Evolutionary conservation across 2,888 invertebrate species (phyloP), one percentile per base, ranked within the genome.

Genomic region (Automeris io): DNA sequence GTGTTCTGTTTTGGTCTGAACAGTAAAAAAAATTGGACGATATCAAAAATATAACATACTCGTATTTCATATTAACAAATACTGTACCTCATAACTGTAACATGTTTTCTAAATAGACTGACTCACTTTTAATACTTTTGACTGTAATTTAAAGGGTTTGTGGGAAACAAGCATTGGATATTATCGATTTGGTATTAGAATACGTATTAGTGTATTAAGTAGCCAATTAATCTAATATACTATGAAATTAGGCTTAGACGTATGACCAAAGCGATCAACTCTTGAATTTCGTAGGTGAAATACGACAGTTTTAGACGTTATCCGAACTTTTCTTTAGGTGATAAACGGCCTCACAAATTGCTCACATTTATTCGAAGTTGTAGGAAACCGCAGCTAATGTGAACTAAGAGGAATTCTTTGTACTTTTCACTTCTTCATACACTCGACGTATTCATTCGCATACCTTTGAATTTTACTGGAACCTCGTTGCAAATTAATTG

Each of bases 261-360:
- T 73, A 72, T 69, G 60, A 61, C 61, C 56, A 58, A 54, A 65
- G 72, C 73, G 77, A 79, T 78, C 76, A 81, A 79, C 78, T 76
- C 76, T 69, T 70, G 68, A 69, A 72, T 69, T 74, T 73, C 66
- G 64, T 61, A 55, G 61, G 57, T 52, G 70, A 78, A 79, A 80
- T 79, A 74, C 77, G 67, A 63, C 77, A 72, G 78, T 77, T 76
- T 65, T 67, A 70, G 66, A 68, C 74, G 76, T 74, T 77, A 67
- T 71, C 71, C 65, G 74, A 79, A 81, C 80, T 79, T 82, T 83
- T 82, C 79, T 81, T 79, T 79, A 72, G 71, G 80, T 81, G 81
- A 82, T 81, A 79, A 80, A 81, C 79, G 80, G 58, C 72, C 71
- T 74, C 77, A 66, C 78, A 82, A 81, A 82, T 82, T 79, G 73